Percentiles rank a stretch among this genome's conserved stretches.
Evolutionary conservation across 2,888 invertebrate species (phyloP).

Genomic region (Linyphia triangularis): DNA sequence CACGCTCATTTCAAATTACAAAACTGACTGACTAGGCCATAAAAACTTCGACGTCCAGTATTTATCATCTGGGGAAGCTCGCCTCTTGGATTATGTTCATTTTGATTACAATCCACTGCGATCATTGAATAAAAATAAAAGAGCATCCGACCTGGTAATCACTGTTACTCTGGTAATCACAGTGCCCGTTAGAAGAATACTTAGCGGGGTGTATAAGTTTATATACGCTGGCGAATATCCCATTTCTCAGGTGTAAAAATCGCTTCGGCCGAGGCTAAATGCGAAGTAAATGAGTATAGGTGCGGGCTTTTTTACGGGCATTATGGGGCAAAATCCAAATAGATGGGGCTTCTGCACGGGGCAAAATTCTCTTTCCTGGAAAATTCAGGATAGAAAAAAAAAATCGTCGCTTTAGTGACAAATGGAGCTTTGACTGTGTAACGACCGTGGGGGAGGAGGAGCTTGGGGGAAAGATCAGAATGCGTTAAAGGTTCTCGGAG

Average conservation of each 20-base stretch:
- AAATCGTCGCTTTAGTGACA: slow-evolving; percentile 64
- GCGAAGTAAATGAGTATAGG: slow-evolving; percentile 58
- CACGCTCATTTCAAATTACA: neutral
- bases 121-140: neutral
- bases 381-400: neutral
- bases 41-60: neutral
- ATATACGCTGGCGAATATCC: too few relatives aligned
- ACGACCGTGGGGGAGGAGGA: slow-evolving; percentile 57
- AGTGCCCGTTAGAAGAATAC: neutral
- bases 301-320: slow-evolving; percentile 37
- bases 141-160: neutral
- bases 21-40: too few relatives aligned
- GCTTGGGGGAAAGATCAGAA: slow-evolving; percentile 38
- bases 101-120: neutral
- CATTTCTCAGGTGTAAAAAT: slow-evolving; percentile 56
- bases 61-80: neutral
- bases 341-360: slow-evolving; percentile 53
- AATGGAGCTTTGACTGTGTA: slow-evolving; percentile 73
- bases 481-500: slow-evolving; percentile 67
- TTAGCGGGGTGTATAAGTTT: slow-evolving; percentile 1
- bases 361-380: slow-evolving; percentile 24
- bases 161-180: too few relatives aligned
- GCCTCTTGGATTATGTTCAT: neutral
- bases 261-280: slow-evolving; percentile 40
- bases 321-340: slow-evolving; percentile 52